Evolutionary conservation across 2,797 vertebrate species (phyloP).

Genomic region (Sebastes hubbsi): DNA sequence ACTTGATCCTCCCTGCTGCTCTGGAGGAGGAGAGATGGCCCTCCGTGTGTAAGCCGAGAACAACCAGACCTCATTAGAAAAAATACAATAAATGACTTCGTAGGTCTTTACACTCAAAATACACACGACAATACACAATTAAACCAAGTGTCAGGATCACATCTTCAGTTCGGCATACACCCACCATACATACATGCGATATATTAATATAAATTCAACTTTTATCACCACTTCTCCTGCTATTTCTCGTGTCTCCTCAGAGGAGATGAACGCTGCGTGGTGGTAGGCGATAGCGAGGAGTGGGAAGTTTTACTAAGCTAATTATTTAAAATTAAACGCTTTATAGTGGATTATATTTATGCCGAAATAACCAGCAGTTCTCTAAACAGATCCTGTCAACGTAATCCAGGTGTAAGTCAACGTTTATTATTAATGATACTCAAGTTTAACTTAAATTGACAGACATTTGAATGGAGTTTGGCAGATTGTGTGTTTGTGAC

Average conservation of each 20-base stretch:
- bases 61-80: not conserved
- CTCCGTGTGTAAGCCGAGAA: not conserved
- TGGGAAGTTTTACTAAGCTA: not conserved
- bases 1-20: conserved; percentile 24
- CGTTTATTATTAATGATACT: rapidly evolving
- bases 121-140: rapidly evolving
- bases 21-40: not conserved
- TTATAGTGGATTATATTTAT: not conserved
- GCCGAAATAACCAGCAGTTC: not conserved
- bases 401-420: rapidly evolving
- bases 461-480: not conserved
- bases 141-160: rapidly evolving
- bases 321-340: rapidly evolving
- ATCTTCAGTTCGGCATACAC: not conserved
- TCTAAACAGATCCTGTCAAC: rapidly evolving
- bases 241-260: rapidly evolving
- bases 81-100: rapidly evolving
- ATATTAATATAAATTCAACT: not conserved
- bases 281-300: rapidly evolving
- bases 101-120: rapidly evolving
- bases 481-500: not conserved
- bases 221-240: not conserved
- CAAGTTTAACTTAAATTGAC: not conserved
- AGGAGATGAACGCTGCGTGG: not conserved
- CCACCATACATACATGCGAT: rapidly evolving